phyloP scores from a whole-genome alignment of 2,797 vertebrate species.

The Coilia nasus region DNA sequence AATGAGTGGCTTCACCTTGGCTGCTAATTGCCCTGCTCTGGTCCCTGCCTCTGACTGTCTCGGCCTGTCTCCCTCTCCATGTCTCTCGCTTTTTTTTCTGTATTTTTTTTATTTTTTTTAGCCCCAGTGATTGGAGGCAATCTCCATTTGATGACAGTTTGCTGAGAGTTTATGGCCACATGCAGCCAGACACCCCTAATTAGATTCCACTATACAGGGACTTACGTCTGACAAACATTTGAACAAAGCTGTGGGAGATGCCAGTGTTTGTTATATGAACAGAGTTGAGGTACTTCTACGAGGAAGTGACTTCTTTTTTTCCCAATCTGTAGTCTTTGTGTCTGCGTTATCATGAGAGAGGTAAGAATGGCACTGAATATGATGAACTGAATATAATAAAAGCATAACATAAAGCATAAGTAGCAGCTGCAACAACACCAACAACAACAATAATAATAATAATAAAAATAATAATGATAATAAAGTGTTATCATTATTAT shows the following conservation, averaged over 20 bases:
- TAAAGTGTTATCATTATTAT: slow-evolving; percentile 1
- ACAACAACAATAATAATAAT: not conserved
- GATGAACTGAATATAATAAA: slow-evolving; percentile 2
- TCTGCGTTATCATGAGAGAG: not conserved
- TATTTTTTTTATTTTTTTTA: slow-evolving; percentile 53
- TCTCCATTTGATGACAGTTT: slow-evolving; percentile 75
- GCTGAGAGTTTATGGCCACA: slow-evolving; percentile 76
- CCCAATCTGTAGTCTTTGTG: not conserved
- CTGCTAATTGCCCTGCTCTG: slow-evolving; percentile 72
- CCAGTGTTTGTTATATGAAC: slow-evolving; percentile 76
- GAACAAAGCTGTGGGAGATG: slow-evolving; percentile 73
- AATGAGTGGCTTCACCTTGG: slow-evolving; percentile 71
- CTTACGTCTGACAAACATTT: slow-evolving; percentile 79
- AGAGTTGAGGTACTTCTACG: not conserved
- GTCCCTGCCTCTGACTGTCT: slow-evolving; percentile 45
- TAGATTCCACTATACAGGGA: slow-evolving; percentile 75
- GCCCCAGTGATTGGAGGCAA: slow-evolving; percentile 67
- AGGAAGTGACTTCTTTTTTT: not conserved
- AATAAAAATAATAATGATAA: not conserved
- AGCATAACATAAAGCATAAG: not conserved
- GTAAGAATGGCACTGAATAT: not conserved
- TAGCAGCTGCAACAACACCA: not conserved
- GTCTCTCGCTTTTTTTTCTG: slow-evolving; percentile 31
- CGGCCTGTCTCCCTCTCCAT: slow-evolving; percentile 28
- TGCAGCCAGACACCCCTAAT: slow-evolving; percentile 75